These are phyloP conservation scores for Drosophila rhopaloa DNA, from an alignment of 1,140 invertebrate species.

Conservation along the genomic window DNA sequence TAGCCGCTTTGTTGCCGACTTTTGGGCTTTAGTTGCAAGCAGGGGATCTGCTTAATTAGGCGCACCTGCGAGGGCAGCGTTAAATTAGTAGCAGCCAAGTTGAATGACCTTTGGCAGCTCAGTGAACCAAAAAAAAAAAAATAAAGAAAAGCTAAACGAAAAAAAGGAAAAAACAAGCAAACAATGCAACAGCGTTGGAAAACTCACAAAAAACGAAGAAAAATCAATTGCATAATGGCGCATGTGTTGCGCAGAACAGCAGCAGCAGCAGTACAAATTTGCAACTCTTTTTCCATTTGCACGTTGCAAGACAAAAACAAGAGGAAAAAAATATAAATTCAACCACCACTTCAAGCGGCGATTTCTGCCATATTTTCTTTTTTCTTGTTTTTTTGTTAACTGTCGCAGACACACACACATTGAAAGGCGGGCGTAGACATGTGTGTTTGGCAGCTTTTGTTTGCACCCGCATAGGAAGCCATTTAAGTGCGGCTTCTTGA, in stretches of 20 bases:
- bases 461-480: constrained; percentile 81
- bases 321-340: constrained; percentile 36
- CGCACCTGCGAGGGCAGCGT: constrained; percentile 48
- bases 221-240: constrained; percentile 84
- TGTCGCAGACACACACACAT: constrained; percentile 45
- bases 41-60: constrained; percentile 67
- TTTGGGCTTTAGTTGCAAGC: constrained; percentile 55
- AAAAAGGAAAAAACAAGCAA: constrained; percentile 28
- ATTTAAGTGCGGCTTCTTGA: constrained; percentile 84
- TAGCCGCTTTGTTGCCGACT: constrained; percentile 42
- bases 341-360: constrained; percentile 68
- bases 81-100: constrained; percentile 66
- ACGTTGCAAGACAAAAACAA: constrained; percentile 55
- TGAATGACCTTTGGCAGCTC: constrained; percentile 66
- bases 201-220: constrained; percentile 54
- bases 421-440: constrained; percentile 14
- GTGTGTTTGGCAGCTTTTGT: constrained; percentile 73
- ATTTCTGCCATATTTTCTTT: constrained; percentile 69
- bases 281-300: constrained; percentile 77
- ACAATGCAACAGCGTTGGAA: constrained; percentile 60
- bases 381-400: constrained; percentile 65
- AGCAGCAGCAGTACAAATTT: constrained; percentile 60
- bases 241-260: constrained; percentile 75
- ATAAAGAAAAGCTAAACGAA: constrained; percentile 9
- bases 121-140: constrained; percentile 24